A percentile compares a stretch with the other conserved stretches of the same genome.
Evolutionary conservation across 2,888 invertebrate genomes (phyloP).

Genomic region (Teinopalpus imperialis): DNA sequence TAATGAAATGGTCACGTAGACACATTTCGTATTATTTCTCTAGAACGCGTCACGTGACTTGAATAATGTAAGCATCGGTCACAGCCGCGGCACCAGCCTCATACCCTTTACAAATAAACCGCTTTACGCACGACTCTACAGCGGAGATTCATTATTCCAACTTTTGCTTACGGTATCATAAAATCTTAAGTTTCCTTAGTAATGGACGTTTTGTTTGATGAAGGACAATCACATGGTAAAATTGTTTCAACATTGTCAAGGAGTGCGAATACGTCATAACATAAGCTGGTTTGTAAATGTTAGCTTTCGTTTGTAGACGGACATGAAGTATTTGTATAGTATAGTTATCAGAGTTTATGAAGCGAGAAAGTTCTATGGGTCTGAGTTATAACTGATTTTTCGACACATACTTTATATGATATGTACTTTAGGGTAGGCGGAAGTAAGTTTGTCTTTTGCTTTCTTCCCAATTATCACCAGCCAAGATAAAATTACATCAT

Average conservation of each 20-base stretch:
- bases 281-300: no score
- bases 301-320: no score
- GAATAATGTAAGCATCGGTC: slow-evolving; percentile 65
- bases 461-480: no score
- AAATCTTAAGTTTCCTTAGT: slow-evolving; percentile 30
- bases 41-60: slow-evolving; percentile 78
- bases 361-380: no score
- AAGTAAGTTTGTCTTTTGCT: no score
- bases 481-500: no score
- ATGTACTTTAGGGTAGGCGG: no score
- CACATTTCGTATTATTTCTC: slow-evolving; percentile 82
- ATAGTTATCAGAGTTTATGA: no score
- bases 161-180: slow-evolving; percentile 59
- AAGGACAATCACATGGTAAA: slow-evolving; percentile 7
- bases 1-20: slow-evolving; percentile 81
- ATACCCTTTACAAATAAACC: slow-evolving; percentile 80
- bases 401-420: no score
- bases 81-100: slow-evolving; percentile 51
- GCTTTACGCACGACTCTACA: slow-evolving; percentile 78
- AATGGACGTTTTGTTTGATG: slow-evolving; percentile 6
- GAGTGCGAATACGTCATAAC: not conserved
- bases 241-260: slow-evolving; percentile 3
- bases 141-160: slow-evolving; percentile 79
- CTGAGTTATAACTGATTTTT: no score
- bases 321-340: no score